Evolutionary conservation across 2,797 vertebrate species (phyloP).

Genomic region (Podargus strigoides): DNA sequence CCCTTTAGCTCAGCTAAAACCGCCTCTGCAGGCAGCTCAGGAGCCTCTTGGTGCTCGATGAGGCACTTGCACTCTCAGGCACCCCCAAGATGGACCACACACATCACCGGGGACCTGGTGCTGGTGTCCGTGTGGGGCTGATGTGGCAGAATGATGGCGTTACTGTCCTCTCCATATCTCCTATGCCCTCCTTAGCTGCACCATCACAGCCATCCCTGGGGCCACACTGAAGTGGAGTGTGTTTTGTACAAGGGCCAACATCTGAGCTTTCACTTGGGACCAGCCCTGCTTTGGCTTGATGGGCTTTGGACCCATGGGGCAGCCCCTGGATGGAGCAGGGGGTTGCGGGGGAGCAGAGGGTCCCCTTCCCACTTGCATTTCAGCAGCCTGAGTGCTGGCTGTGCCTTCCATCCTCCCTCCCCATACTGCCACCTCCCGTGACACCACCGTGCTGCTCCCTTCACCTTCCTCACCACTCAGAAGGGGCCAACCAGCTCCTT

Average conservation of each 20-base stretch:
- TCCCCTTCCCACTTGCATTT: background rate
- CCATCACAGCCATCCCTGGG: accelerated
- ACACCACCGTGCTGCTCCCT: accelerated
- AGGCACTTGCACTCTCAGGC: background rate
- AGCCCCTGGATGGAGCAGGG: accelerated
- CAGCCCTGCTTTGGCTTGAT: background rate
- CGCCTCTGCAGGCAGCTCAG: background rate
- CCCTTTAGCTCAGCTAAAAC: background rate
- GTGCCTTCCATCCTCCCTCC: background rate
- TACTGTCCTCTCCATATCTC: background rate
- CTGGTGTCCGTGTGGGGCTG: background rate
- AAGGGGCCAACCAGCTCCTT: background rate
- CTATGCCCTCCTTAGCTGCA: background rate
- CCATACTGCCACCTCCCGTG: background rate
- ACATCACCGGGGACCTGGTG: background rate
- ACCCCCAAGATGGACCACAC: accelerated
- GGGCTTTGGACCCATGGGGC: background rate
- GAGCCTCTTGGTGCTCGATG: accelerated
- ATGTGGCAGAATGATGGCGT: accelerated
- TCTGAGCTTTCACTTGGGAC: background rate
- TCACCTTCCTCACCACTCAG: background rate
- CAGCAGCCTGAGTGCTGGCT: background rate
- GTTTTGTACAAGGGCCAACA: accelerated
- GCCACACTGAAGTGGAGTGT: background rate
- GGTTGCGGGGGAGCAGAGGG: background rate